A percentile compares a stretch with the other conserved stretches of the same genome.
Conservation (phyloP, 2,797 vertebrate species). For the Cheirogaleus major region DNA sequence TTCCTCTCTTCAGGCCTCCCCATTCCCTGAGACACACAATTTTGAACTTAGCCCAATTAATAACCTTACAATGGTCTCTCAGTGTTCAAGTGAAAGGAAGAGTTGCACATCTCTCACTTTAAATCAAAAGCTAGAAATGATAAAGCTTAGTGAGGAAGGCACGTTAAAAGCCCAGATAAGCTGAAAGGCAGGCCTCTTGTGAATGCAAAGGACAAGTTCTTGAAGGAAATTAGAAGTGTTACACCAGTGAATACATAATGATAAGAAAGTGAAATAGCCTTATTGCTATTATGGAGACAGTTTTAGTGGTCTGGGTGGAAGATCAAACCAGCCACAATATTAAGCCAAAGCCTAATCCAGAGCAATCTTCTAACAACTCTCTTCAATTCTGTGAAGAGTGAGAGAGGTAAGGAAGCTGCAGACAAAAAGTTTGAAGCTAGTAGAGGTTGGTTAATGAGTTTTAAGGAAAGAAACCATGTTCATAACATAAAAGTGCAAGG, state of each 20-base stretch:
- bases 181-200: neutral
- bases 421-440: neutral
- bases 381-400: neutral
- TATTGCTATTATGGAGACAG: neutral
- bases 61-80: neutral
- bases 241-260: neutral
- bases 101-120: neutral
- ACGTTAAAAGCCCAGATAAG: neutral
- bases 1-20: neutral
- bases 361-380: neutral
- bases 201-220: neutral
- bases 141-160: neutral
- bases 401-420: neutral
- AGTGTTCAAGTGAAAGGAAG: neutral
- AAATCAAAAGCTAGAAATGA: neutral
- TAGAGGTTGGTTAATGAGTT: neutral
- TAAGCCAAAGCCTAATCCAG: neutral
- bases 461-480: neutral
- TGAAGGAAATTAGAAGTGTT: neutral
- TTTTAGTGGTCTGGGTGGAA: neutral
- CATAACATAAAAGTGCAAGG: neutral
- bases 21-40: neutral
- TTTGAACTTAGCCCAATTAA: neutral
- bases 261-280: neutral
- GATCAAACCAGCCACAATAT: neutral